Base-by-base conservation (phyloP, 2,888 invertebrate genomes). In the Pseudococcus jackbeardsleyi region DNA sequence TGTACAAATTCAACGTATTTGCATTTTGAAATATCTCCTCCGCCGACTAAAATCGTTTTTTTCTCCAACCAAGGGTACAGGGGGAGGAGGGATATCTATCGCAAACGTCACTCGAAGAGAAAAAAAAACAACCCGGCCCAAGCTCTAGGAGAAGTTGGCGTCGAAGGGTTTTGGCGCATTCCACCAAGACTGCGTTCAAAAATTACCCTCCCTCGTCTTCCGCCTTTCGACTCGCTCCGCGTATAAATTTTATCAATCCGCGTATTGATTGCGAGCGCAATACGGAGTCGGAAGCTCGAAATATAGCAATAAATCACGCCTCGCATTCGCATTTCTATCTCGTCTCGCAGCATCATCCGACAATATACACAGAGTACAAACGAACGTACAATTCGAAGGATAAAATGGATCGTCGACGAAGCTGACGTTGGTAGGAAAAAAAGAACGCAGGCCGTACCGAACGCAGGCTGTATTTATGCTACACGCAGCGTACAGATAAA, bases 221-320 rank as follows among this genome's bases (percentile, higher is more conserved):
- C 19, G 59, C 59, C 19, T 1, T 19, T n/a, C 54, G 46, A 15
- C 59, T 59, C 59, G 59, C 6, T 59, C 19, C 59, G 59, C 11
- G 19, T 19, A 59, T 59, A 59, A 59, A 59, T 59, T 59, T 59
- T 59, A 59, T 59, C 59, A 59, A 59, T 59, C 59, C 59, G 59
- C 19, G 59, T 19, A 59, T 59, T 59, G 59, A 59, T 59, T 59
- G 19, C 59, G 19, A 59, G 59, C 59, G 59, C 59, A 59, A 59
- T 59, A 59, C 59, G 59, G 59, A 59, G 59, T 59, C 59, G 59
- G 59, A 59, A 59, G 19, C 59, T 59, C 19, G 59, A 59, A 19
- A 59, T 59, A 59, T 59, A 19, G 59, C 59, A 59, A 59, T 59
- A 59, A 59, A 59, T 59, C 59, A 59, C 59, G 59, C n/a, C 59